Percentiles rank a stretch among this genome's conserved stretches.
These are phyloP conservation scores for Emmelina monodactyla DNA, from an alignment of 2,888 invertebrate genomes.

Conservation along the genomic window DNA sequence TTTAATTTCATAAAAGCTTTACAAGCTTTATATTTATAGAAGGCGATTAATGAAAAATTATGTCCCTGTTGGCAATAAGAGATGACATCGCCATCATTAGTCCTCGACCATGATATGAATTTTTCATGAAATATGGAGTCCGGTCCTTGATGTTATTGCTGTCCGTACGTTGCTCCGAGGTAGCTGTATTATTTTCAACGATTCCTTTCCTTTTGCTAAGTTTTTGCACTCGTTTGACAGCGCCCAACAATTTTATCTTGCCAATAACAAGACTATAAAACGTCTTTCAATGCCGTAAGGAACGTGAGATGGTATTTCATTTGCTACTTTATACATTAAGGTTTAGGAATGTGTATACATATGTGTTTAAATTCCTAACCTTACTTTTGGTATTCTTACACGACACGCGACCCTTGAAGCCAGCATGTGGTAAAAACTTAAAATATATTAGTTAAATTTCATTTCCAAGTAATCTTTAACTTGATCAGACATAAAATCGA, in stretches of 20 bases:
- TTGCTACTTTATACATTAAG: too few species aligned
- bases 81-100: constrained; percentile 58
- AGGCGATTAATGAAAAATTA: constrained; percentile 53
- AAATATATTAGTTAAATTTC: too few species aligned
- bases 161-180: constrained; percentile 24
- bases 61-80: constrained; percentile 50
- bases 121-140: constrained; percentile 59
- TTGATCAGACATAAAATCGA: too few species aligned
- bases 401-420: too few species aligned
- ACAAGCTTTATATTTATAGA: constrained; percentile 19
- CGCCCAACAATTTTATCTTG: constrained; percentile 36
- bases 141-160: constrained; percentile 27
- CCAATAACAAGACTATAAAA: constrained; percentile 33
- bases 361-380: too few species aligned
- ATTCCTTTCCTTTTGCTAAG: constrained; percentile 28
- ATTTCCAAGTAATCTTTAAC: too few species aligned
- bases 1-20: not conserved
- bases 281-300: constrained; percentile 25
- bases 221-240: constrained; percentile 34
- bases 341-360: too few species aligned
- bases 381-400: too few species aligned
- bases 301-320: constrained; percentile 34
- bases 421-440: too few species aligned
- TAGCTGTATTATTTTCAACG: constrained; percentile 38
- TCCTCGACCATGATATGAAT: constrained; percentile 49